Base-by-base conservation (phyloP, 2,888 invertebrate species). In the Lottia scabra region DNA sequence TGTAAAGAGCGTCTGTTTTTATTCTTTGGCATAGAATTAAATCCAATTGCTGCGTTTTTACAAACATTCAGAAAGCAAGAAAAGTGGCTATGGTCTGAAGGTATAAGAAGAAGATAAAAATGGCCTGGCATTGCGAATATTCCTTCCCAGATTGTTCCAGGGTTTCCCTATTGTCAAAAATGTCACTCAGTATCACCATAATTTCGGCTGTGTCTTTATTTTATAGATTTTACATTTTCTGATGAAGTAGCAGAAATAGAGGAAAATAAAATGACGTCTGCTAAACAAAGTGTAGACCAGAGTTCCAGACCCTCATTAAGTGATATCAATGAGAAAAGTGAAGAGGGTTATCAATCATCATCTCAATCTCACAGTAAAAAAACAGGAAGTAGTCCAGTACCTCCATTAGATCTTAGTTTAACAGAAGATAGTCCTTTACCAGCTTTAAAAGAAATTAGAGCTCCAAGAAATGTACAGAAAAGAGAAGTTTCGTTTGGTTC, bases 261-360 rank as follows among this genome's bases (percentile, higher is more conserved):
- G 23, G 38, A 38, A 38, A 38, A 10, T 38, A 56, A 56, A 56
- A 19, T 3, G 56, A 23, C 23, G 13, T 56, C 56, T 23, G 23
- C 56, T 1, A 56, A 56, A 10, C 56, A 56, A 2, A 78, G 74
- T 45, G 8, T 38, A 38, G 56, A 44, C 26, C 63, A 75, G n/a
- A 83, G 82, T 70, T 81, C 82, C 56, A 83, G 81, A 70, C 82
- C 79, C 13, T 84, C 83, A 0, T 80, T 87, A 5, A 86, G 86
- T 75, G 87, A 86, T 72, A 86, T 87, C 67, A 84, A 82, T 74
- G 87, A 87, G 74, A 76, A 84, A n/a, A 85, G 85, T 75, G 86
- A 85, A 65, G 84, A 85, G 63, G 81, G 82, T 12, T 81, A 82
- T 67, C 56, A 56, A 56, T 56, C 56, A 23, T 56, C 56, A 6